These are phyloP conservation scores for Scarus forsteni DNA, from an alignment of 2,797 vertebrate species.

Conservation along the genomic window DNA sequence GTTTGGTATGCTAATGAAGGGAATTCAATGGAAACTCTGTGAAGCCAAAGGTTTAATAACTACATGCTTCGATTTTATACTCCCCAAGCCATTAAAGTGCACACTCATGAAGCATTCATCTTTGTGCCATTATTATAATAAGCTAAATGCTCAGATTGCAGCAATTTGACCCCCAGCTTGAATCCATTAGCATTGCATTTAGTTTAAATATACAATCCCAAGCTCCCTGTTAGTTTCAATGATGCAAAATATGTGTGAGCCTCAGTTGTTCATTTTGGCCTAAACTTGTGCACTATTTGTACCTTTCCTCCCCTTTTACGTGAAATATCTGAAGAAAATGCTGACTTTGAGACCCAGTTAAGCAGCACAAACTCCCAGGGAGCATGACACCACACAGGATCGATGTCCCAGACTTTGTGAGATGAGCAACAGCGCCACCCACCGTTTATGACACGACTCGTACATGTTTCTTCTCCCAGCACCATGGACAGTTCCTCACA, in stretches of 20 bases:
- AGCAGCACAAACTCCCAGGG: constrained; percentile 11
- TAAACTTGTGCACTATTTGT: neutral
- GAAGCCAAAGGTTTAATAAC: constrained; percentile 6
- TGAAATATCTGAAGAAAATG: neutral
- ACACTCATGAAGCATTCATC: constrained; percentile 9
- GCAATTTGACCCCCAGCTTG: constrained; percentile 33
- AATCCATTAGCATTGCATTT: constrained; percentile 47
- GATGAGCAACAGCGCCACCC: constrained; percentile 71
- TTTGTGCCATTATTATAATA: constrained; percentile 28
- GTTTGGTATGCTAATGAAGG: constrained; percentile 1
- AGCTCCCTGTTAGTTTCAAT: neutral
- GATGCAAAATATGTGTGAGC: neutral
- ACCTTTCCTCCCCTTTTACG: neutral
- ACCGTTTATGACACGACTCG: constrained; percentile 30
- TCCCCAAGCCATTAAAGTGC: neutral
- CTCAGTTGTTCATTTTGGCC: neutral
- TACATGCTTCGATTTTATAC: neutral
- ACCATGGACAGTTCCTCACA: constrained; percentile 52
- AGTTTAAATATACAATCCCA: constrained; percentile 12
- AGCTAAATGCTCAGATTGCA: constrained; percentile 21
- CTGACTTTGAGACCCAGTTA: neutral
- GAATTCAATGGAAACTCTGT: neutral
- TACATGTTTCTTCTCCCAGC: constrained; percentile 29
- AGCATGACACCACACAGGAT: neutral
- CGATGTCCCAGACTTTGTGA: constrained; percentile 2